These are phyloP conservation scores for Belgica antarctica DNA, from an alignment of 2,888 invertebrate species.

Conservation along the genomic window DNA sequence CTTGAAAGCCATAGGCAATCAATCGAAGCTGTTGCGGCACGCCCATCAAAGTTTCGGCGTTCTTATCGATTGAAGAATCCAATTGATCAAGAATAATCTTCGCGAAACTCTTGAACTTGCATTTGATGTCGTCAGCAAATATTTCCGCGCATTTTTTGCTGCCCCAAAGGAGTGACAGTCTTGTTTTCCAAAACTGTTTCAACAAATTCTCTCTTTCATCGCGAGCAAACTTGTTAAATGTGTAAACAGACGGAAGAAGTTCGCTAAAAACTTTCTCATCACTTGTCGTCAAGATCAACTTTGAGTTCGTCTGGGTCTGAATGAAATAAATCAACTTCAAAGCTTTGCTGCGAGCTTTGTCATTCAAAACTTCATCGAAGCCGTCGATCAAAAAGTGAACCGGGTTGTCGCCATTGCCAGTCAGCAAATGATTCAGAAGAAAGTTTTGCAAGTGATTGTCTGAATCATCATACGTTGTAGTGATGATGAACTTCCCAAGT, in stretches of 20 bases:
- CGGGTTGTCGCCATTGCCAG: background rate
- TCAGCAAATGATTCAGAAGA: background rate
- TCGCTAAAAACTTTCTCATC: background rate
- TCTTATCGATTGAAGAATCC: background rate
- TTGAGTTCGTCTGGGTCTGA: background rate
- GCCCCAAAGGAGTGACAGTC: background rate
- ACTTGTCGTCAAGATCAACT: background rate
- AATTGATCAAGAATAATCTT: background rate
- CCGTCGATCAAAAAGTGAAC: background rate
- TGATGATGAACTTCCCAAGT: background rate
- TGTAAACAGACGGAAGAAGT: background rate
- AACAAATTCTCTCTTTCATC: background rate
- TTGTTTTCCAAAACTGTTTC: background rate
- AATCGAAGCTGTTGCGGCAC: background rate
- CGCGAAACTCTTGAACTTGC: background rate
- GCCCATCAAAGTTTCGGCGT: background rate
- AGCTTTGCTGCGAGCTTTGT: background rate
- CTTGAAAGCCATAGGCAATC: background rate
- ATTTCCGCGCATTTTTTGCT: background rate
- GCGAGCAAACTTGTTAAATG: background rate
- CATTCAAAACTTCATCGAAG: background rate
- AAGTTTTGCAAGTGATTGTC: constrained; percentile 2
- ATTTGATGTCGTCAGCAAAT: background rate
- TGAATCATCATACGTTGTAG: background rate
- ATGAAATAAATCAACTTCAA: background rate